Percentiles rank a stretch among this genome's conserved stretches.
phyloP scores from a whole-genome alignment of 2,888 invertebrate genomes.

The Platycheirus albimanus region DNA sequence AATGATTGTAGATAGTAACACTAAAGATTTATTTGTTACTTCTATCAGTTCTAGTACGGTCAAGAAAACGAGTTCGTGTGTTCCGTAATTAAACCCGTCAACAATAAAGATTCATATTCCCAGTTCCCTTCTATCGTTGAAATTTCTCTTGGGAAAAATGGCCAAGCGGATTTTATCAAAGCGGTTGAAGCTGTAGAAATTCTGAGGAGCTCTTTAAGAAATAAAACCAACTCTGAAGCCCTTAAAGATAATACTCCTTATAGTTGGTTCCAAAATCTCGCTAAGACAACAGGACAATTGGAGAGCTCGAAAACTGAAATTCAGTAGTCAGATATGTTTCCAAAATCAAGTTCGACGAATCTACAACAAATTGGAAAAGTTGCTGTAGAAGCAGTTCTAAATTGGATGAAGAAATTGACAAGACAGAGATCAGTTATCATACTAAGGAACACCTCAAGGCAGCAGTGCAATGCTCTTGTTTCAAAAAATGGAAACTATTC shows the following conservation, averaged over 20 bases:
- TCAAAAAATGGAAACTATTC: constrained; percentile 6
- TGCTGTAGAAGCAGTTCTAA: background rate
- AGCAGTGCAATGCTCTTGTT: background rate
- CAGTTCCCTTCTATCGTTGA: background rate
- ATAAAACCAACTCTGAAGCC: background rate
- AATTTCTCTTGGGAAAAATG: background rate
- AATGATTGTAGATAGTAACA: too few relatives aligned
- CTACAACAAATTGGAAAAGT: background rate
- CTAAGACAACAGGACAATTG: background rate
- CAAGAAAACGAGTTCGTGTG: constrained; percentile 9
- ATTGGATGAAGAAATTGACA: background rate
- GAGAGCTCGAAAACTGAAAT: background rate
- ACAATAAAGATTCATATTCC: background rate
- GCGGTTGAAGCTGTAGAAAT: background rate
- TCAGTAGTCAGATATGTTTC: background rate
- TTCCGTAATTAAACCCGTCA: background rate
- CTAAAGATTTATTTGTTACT: too few relatives aligned
- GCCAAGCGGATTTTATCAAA: background rate
- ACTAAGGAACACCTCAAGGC: background rate
- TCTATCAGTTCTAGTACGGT: background rate
- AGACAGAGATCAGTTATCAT: background rate
- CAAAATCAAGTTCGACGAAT: background rate
- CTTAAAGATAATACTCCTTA: background rate
- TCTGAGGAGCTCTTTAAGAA: background rate
- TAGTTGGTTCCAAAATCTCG: background rate